Conservation (phyloP, 1,140 invertebrate genomes). For the Drosophila athabasca region DNA sequence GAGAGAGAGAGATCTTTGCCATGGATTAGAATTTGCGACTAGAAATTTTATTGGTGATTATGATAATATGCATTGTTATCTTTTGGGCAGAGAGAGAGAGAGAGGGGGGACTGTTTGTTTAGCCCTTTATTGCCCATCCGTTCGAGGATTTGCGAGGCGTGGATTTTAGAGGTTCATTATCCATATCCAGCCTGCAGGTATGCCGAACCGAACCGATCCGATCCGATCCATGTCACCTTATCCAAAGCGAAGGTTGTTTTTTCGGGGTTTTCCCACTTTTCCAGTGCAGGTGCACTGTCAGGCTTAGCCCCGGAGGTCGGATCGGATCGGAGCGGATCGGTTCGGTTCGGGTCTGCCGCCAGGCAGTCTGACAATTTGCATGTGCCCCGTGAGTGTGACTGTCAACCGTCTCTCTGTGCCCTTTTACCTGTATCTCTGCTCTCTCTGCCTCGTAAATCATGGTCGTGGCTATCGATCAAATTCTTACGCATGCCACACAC, state of each 20-base stretch:
- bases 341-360: constrained; percentile 35
- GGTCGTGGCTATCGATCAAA: constrained; percentile 68
- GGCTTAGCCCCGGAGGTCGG: constrained; percentile 39
- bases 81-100: constrained; percentile 11
- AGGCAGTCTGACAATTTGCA: constrained; percentile 72
- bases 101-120: constrained; percentile 44
- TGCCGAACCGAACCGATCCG: constrained; percentile 9
- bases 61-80: constrained; percentile 64
- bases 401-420: neutral
- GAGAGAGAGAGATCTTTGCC: constrained; percentile 7
- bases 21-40: constrained; percentile 31
- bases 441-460: constrained; percentile 54
- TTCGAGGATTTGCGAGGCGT: constrained; percentile 66
- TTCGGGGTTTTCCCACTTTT: constrained; percentile 49
- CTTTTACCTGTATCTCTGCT: constrained; percentile 5
- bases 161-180: constrained; percentile 80
- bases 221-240: no score
- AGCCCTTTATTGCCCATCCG: constrained; percentile 47
- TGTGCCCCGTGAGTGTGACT: constrained; percentile 26
- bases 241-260: neutral
- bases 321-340: no score
- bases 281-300: constrained; percentile 54
- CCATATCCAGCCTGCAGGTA: constrained; percentile 19
- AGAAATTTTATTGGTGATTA: constrained; percentile 75
- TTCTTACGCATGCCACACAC: constrained; percentile 77